Evolutionary conservation across 2,888 invertebrate species (phyloP).

Genomic region (Tricholauxania praeusta): DNA sequence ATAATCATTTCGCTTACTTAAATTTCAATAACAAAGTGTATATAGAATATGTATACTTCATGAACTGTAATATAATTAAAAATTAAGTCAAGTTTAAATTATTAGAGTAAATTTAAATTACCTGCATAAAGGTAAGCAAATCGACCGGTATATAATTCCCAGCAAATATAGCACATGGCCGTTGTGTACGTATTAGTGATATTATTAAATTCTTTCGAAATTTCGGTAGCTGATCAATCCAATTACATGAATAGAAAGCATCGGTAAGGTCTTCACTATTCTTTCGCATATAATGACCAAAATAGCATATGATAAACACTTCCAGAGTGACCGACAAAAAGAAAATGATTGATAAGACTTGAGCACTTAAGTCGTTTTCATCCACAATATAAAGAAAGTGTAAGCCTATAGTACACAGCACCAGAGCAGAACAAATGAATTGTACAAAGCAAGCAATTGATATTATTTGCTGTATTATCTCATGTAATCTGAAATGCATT

Average conservation of each 20-base stretch:
- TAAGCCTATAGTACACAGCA: constrained; percentile 67
- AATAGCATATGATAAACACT: constrained; percentile 71
- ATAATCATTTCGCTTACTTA: constrained; percentile 44
- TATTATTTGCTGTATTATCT: constrained; percentile 69
- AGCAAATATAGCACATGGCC: constrained; percentile 69
- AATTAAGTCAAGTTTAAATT: background rate
- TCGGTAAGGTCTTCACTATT: constrained; percentile 70
- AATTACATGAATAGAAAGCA: constrained; percentile 70
- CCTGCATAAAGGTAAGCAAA: constrained; percentile 69
- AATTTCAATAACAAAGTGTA: constrained; percentile 57
- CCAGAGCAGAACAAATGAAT: constrained; percentile 68
- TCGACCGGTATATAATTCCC: constrained; percentile 71
- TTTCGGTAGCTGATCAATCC: constrained; percentile 69
- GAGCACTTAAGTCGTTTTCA: constrained; percentile 53
- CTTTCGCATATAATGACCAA: constrained; percentile 70
- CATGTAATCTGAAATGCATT: constrained; percentile 66
- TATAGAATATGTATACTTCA: constrained; percentile 57
- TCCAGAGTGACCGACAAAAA: constrained; percentile 71
- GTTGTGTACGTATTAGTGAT: constrained; percentile 70
- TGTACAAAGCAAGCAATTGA: constrained; percentile 71
- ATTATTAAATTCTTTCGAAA: constrained; percentile 69
- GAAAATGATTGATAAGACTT: constrained; percentile 59
- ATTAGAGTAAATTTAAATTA: constrained; percentile 8
- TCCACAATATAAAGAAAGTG: constrained; percentile 68
- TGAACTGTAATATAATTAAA: constrained; percentile 45